These are phyloP conservation scores for Siderastrea radians DNA, from an alignment of 92 coral and sea anemone species.

Conservation along the genomic window DNA sequence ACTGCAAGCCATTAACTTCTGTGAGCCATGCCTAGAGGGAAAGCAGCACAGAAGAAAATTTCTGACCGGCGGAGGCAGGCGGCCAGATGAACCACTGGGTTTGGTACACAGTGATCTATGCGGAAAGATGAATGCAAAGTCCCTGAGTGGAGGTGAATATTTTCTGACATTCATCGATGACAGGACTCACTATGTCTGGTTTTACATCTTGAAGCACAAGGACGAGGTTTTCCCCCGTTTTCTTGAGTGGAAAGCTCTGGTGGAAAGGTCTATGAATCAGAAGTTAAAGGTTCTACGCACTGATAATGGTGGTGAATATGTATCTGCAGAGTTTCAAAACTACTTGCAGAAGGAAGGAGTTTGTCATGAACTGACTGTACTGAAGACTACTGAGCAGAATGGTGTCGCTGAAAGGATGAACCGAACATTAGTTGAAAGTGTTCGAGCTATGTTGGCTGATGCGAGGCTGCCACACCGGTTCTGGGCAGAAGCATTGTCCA, in stretches of 20 bases:
- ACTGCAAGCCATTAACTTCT: constrained; percentile 33
- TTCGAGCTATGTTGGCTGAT: constrained; percentile 62
- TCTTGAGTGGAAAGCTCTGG: constrained; percentile 71
- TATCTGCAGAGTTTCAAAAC: neutral
- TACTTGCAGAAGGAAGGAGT: constrained; percentile 36
- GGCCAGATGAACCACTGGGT: constrained; percentile 61
- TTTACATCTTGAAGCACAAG: constrained; percentile 54
- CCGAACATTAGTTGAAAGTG: constrained; percentile 65
- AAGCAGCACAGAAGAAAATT: constrained; percentile 62
- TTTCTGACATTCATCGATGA: constrained; percentile 72
- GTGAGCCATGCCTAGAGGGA: constrained; percentile 65
- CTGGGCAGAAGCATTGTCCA: constrained; percentile 74
- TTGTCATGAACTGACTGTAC: constrained; percentile 60
- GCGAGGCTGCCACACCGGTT: constrained; percentile 66
- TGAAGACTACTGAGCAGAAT: constrained; percentile 68
- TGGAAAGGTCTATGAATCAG: constrained; percentile 37
- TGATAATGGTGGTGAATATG: too few relatives aligned
- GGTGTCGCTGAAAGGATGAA: constrained; percentile 79
- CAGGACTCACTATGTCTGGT: constrained; percentile 61
- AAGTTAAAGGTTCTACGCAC: too few relatives aligned
- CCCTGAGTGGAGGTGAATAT: constrained; percentile 64
- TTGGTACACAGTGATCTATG: constrained; percentile 70
- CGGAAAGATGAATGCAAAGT: constrained; percentile 62
- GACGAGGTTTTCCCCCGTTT: constrained; percentile 49
- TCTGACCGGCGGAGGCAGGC: constrained; percentile 11